phyloP scores from a whole-genome alignment of 1,140 invertebrate genomes.

The Mamestra configurata region DNA sequence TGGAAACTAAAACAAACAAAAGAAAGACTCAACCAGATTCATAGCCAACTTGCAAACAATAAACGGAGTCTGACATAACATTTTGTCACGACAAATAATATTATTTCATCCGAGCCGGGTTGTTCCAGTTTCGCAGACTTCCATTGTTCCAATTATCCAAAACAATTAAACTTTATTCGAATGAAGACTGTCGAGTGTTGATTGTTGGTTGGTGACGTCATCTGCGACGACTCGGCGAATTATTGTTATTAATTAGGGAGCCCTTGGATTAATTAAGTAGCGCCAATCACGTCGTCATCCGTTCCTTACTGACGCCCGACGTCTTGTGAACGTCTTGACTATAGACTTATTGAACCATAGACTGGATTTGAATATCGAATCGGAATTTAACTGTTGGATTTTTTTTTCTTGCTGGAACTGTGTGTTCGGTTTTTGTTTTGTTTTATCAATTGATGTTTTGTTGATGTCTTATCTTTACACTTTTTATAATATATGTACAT shows the following conservation, averaged over 20 bases:
- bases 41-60: constrained; percentile 16
- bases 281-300: constrained; percentile 85
- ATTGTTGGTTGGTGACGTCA: constrained; percentile 73
- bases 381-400: background rate
- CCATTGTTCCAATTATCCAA: constrained; percentile 57
- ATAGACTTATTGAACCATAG: constrained; percentile 62
- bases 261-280: constrained; percentile 85
- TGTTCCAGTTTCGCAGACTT: constrained; percentile 48
- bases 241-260: constrained; percentile 87
- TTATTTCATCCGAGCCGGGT: constrained; percentile 38
- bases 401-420: background rate
- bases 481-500: too few relatives aligned
- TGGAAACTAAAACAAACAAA: constrained; percentile 15
- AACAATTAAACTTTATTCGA: constrained; percentile 74
- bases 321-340: constrained; percentile 75
- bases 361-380: constrained; percentile 26
- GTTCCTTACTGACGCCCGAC: constrained; percentile 76
- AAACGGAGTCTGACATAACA: constrained; percentile 39
- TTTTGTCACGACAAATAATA: constrained; percentile 37
- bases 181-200: constrained; percentile 67
- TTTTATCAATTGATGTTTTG: too few relatives aligned
- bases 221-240: constrained; percentile 79
- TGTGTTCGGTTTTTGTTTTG: background rate
- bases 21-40: constrained; percentile 13
- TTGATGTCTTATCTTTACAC: too few relatives aligned